These are phyloP conservation scores for Plectrocnemia conspersa DNA, from an alignment of 1,140 invertebrate genomes.

Conservation along the genomic window DNA sequence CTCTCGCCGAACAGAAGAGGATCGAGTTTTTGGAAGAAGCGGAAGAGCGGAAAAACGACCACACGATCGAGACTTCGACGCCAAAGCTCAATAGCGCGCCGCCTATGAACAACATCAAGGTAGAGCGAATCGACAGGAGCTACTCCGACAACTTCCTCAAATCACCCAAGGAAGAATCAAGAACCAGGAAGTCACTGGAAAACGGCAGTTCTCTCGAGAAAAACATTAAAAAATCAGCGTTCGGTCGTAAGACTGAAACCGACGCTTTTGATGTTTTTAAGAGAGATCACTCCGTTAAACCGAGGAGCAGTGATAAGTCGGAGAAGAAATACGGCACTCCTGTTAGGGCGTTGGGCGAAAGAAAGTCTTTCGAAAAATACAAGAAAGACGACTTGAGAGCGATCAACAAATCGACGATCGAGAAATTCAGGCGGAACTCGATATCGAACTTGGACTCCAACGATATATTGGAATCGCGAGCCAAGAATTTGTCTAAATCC, in stretches of 20 bases:
- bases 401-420: conserved; percentile 5
- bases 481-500: conserved; percentile 19
- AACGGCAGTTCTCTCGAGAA: not conserved
- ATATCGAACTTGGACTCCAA: not conserved
- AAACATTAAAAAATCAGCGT: not conserved
- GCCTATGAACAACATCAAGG: conserved; percentile 37
- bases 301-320: not conserved
- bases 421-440: conserved; percentile 20
- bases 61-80: conserved; percentile 34
- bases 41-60: conserved; percentile 30
- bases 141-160: conserved; percentile 12
- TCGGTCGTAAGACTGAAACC: conserved; percentile 10
- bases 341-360: conserved; percentile 20
- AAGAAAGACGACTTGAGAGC: conserved; percentile 7
- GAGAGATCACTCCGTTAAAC: conserved; percentile 6
- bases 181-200: conserved; percentile 4
- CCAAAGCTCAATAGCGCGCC: conserved; percentile 32
- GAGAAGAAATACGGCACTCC: conserved; percentile 5
- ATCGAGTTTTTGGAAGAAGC: conserved; percentile 64
- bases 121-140: conserved; percentile 40
- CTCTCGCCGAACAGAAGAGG: conserved; percentile 77
- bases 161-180: conserved; percentile 20
- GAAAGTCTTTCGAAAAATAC: conserved; percentile 31
- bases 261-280: conserved; percentile 13
- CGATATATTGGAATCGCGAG: conserved; percentile 17